Conservation (phyloP, 2,797 vertebrate species). For the Fratercula arctica region DNA sequence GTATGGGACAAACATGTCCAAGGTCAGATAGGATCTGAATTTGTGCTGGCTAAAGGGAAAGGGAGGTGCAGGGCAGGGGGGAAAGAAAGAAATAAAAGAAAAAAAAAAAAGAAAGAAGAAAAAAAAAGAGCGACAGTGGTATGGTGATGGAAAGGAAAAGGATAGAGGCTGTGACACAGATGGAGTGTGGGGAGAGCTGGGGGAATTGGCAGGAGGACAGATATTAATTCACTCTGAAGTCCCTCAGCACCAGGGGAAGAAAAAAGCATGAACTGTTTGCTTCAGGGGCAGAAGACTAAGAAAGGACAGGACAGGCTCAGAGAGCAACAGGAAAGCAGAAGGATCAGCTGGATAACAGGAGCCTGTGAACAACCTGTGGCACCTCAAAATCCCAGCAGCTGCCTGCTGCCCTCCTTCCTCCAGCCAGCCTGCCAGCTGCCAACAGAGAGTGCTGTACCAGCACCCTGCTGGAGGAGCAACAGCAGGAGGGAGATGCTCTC, state of each 20-base stretch:
- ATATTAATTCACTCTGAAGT: background rate
- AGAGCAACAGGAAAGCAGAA: background rate
- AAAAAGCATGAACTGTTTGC: background rate
- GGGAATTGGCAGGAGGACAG: background rate
- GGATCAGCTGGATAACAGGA: background rate
- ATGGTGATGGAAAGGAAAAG: background rate
- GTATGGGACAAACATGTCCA: background rate
- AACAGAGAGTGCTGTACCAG: background rate
- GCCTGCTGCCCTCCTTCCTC: background rate
- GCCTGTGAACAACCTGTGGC: background rate
- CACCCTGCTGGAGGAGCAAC: background rate
- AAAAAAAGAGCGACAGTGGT: background rate
- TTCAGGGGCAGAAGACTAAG: background rate
- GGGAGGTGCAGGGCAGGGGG: fast-evolving
- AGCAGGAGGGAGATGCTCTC: background rate
- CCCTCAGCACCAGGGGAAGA: background rate
- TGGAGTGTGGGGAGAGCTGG: background rate
- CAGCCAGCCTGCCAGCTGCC: background rate
- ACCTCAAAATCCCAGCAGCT: background rate
- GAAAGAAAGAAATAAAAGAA: background rate
- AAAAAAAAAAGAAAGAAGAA: background rate
- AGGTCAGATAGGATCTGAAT: background rate
- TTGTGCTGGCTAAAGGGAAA: background rate
- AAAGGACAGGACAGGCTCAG: background rate
- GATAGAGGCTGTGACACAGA: background rate